phyloP scores from a whole-genome alignment of 2,113 vertebrate species.

The Halcyon malimbica region DNA sequence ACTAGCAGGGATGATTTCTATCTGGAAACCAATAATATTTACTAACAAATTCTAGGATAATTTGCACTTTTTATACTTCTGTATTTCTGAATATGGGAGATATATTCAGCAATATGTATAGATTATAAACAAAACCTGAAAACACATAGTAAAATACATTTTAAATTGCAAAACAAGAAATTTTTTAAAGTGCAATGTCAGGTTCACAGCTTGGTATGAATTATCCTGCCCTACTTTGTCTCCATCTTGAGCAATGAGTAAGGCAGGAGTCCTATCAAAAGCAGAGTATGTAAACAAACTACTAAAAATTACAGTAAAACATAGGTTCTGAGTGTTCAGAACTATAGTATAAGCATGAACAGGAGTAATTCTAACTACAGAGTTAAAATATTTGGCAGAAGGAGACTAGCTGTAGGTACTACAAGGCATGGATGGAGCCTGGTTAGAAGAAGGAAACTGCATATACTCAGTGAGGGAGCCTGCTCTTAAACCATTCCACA shows the following conservation, averaged over 20 bases:
- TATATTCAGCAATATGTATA: not conserved
- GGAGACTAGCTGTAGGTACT: not conserved
- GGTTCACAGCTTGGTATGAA: not conserved
- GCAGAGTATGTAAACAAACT: not conserved
- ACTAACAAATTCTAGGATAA: not conserved
- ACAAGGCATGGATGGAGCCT: not conserved
- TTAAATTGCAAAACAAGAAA: not conserved
- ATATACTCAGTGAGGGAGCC: too few relatives aligned
- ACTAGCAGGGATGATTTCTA: not conserved
- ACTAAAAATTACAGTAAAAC: not conserved
- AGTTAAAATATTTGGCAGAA: not conserved
- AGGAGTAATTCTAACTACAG: not conserved
- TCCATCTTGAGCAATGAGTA: not conserved
- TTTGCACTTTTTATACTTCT: not conserved
- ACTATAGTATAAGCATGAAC: not conserved
- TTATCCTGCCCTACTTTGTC: not conserved
- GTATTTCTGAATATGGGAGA: not conserved
- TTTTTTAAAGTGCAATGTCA: not conserved
- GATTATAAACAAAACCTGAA: not conserved
- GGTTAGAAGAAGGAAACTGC: not conserved
- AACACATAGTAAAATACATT: not conserved
- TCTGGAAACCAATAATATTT: not conserved
- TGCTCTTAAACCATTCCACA: too few relatives aligned
- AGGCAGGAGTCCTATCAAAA: not conserved
- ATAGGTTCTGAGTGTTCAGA: not conserved